Base-by-base conservation (phyloP, 2,797 vertebrate species). In the Notolepis coatsorum region DNA sequence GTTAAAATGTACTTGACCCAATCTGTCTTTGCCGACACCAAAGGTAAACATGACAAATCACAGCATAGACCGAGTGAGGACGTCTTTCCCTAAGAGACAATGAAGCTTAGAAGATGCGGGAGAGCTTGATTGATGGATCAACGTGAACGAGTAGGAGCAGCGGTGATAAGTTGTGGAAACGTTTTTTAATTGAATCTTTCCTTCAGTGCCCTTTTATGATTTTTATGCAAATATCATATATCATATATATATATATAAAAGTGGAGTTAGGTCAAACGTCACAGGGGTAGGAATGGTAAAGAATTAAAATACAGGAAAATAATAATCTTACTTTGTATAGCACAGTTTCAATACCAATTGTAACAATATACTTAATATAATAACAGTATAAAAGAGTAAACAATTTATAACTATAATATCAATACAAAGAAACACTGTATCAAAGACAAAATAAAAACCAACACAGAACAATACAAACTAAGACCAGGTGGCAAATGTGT, bases 41-140 rank as follows among this genome's bases (percentile, higher is more conserved):
- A 50, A 39, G 17, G 27, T 25, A 24, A 64, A 28, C 21, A 18
- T 5, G 1, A 17, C 46, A 46, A 21, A 38, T 18, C 46, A 28
- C 7, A 45, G 21, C 0, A 5, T 18, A 45, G 38, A 28, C 37
- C n/a, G 20, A 30, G 23, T 13, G 35, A 58, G 59, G 27, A 54
- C 20, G 1, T 1, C 6, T 35, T 57, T 51, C 15, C 15, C 21
- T 12, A 35, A 71, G 6, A 67, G 17, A 4, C 7, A 20, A 23
- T 20, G 7, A 43, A n/a, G 54, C 43, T 35, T 48, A n/a, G 5
- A 46, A 58, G 31, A 47, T 23, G 56, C 66, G 43, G 12, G 31
- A 17, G 13, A 48, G 25, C 10, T 28, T 25, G 23, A 45, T 4
- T n/a, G 1, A 7, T 25, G 24, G 6, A 31, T 61, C 54, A 45